Percentiles rank a stretch among this genome's conserved stretches.
Evolutionary conservation across 2,888 invertebrate genomes (phyloP).

Genomic region (Eupithecia vulgata): DNA sequence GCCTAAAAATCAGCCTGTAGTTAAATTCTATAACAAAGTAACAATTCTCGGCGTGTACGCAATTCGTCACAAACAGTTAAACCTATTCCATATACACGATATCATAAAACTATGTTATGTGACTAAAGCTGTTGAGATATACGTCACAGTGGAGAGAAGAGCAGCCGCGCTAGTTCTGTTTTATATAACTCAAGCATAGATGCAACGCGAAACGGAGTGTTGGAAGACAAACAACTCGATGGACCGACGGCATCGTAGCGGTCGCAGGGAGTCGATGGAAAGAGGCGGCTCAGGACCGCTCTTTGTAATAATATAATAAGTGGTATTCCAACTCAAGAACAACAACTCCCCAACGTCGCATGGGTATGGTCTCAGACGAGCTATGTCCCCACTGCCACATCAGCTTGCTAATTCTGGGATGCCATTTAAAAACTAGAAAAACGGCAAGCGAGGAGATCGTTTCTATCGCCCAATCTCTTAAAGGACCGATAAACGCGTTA

Average conservation of each 20-base stretch:
- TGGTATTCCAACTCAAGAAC: background rate
- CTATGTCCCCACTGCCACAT: too few species aligned
- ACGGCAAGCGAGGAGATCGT: too few species aligned
- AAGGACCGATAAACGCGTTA: background rate
- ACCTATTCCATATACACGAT: constrained; percentile 72
- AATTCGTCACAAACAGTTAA: constrained; percentile 74
- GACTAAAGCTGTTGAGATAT: constrained; percentile 38
- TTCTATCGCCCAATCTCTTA: background rate
- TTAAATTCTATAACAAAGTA: background rate
- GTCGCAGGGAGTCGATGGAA: too few species aligned
- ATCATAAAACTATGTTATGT: constrained; percentile 48
- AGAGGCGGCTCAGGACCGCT: too few species aligned
- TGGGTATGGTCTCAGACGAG: too few species aligned
- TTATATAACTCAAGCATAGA: background rate
- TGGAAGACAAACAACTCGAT: too few species aligned
- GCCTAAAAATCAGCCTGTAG: constrained; percentile 3
- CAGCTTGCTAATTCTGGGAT: too few species aligned
- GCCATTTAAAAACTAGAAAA: too few species aligned
- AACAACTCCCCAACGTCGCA: too few species aligned
- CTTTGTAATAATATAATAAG: too few species aligned
- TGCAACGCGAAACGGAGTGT: too few species aligned
- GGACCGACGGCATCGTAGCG: too few species aligned
- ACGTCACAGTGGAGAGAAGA: background rate
- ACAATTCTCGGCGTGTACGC: constrained; percentile 41
- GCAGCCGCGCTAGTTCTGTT: background rate